Evolutionary conservation across 2,888 invertebrate species (phyloP).

Genomic region (Andricus quercusramuli): DNA sequence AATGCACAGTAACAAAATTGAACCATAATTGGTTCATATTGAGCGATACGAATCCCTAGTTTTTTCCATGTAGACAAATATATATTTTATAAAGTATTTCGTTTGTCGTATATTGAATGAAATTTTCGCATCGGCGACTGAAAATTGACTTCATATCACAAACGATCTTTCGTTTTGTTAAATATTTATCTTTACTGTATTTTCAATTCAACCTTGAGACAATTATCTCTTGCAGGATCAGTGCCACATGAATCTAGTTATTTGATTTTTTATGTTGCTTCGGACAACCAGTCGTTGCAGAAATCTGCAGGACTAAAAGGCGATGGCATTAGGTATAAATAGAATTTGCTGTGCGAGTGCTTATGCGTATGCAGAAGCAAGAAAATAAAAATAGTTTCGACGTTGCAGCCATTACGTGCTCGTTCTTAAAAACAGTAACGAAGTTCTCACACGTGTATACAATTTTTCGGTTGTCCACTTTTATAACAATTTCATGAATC

Average conservation of each 20-base stretch:
- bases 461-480: slow-evolving; percentile 39
- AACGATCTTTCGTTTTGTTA: slow-evolving; percentile 10
- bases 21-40: no score
- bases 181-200: slow-evolving; percentile 14
- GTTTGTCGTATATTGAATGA: background rate
- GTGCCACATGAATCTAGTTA: background rate
- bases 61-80: no score
- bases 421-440: slow-evolving; percentile 20
- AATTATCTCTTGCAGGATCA: slow-evolving; percentile 2
- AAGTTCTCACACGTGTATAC: slow-evolving; percentile 18
- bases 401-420: slow-evolving; percentile 28
- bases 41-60: no score
- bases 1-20: no score
- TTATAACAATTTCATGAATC: background rate
- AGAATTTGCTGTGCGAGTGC: slow-evolving; percentile 23
- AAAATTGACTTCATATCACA: background rate
- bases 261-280: slow-evolving; percentile 9
- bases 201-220: slow-evolving; percentile 15
- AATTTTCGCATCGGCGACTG: background rate
- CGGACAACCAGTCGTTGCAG: background rate
- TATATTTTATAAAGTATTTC: no score
- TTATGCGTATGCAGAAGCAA: slow-evolving; percentile 31
- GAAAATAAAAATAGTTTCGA: slow-evolving; percentile 35
- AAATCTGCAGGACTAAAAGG: slow-evolving; percentile 25
- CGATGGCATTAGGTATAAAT: slow-evolving; percentile 36